A percentile compares a stretch with the other conserved stretches of the same genome.
Evolutionary conservation across 2,888 invertebrate species (phyloP).

Genomic region (Dusona sp.): DNA sequence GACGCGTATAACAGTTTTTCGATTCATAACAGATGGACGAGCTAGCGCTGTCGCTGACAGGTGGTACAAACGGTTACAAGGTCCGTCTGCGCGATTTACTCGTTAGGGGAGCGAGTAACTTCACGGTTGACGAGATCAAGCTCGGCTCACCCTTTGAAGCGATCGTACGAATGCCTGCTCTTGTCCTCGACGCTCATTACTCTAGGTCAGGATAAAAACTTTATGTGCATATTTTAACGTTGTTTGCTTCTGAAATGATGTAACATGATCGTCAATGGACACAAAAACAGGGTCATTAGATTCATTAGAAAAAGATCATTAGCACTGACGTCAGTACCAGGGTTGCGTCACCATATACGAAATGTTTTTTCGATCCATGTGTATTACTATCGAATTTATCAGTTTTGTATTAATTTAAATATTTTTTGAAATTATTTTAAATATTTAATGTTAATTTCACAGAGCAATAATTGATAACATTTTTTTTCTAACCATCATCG

Average conservation of each 20-base stretch:
- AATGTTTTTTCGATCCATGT: neutral
- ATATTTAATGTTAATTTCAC: too few species aligned
- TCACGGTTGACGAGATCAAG: conserved; percentile 84
- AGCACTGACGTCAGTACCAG: too few species aligned
- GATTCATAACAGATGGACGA: conserved; percentile 84
- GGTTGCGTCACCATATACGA: too few species aligned
- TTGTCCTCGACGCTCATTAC: conserved; percentile 89
- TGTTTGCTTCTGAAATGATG: neutral
- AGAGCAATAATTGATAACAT: too few species aligned
- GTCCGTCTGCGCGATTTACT: conserved; percentile 84
- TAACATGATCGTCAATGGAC: neutral
- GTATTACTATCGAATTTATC: too few species aligned
- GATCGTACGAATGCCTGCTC: conserved; percentile 87
- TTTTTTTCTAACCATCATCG: neutral
- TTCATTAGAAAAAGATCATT: too few species aligned
- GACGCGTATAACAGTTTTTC: conserved; percentile 28
- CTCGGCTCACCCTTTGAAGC: conserved; percentile 89
- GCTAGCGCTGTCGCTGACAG: conserved; percentile 86
- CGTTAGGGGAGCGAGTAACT: conserved; percentile 85
- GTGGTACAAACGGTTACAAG: conserved; percentile 85
- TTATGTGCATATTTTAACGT: neutral
- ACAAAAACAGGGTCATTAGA: too few species aligned
- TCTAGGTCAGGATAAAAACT: conserved; percentile 81
- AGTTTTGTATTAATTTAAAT: too few species aligned
- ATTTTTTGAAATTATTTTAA: too few species aligned